These are phyloP conservation scores for Lasiommata megera DNA, from an alignment of 2,888 invertebrate genomes.

Conservation along the genomic window DNA sequence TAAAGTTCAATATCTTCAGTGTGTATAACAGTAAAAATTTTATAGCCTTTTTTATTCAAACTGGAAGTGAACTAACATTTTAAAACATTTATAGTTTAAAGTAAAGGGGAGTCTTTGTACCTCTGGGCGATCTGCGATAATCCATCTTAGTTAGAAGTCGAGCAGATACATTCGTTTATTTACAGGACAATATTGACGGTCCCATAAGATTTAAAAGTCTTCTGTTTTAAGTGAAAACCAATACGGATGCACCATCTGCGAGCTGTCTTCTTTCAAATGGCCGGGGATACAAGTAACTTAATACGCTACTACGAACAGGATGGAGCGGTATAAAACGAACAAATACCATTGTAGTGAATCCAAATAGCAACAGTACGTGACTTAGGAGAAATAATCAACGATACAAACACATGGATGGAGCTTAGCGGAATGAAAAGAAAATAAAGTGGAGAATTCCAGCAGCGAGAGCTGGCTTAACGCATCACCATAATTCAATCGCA, in stretches of 20 bases:
- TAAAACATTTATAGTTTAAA: constrained; percentile 7
- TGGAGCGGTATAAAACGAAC: constrained; percentile 54
- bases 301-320: constrained; percentile 53
- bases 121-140: constrained; percentile 53
- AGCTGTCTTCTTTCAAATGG: constrained; percentile 75
- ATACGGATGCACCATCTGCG: constrained; percentile 74
- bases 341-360: constrained; percentile 59
- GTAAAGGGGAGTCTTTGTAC: constrained; percentile 6
- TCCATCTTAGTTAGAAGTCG: constrained; percentile 68
- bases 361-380: constrained; percentile 55
- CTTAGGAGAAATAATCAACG: constrained; percentile 55
- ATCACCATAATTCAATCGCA: constrained; percentile 80
- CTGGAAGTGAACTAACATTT: constrained; percentile 6
- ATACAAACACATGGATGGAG: constrained; percentile 55
- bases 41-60: neutral
- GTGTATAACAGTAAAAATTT: neutral
- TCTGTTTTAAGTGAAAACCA: constrained; percentile 77
- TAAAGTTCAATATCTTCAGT: neutral
- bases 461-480: constrained; percentile 74
- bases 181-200: constrained; percentile 74
- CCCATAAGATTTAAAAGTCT: constrained; percentile 73
- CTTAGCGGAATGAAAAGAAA: constrained; percentile 69
- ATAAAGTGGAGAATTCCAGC: constrained; percentile 67
- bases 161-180: constrained; percentile 60
- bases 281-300: constrained; percentile 64